Evolutionary conservation across 2,113 vertebrate species (phyloP), one percentile per base, ranked within the genome.

Genomic region (Scatophagus argus): DNA sequence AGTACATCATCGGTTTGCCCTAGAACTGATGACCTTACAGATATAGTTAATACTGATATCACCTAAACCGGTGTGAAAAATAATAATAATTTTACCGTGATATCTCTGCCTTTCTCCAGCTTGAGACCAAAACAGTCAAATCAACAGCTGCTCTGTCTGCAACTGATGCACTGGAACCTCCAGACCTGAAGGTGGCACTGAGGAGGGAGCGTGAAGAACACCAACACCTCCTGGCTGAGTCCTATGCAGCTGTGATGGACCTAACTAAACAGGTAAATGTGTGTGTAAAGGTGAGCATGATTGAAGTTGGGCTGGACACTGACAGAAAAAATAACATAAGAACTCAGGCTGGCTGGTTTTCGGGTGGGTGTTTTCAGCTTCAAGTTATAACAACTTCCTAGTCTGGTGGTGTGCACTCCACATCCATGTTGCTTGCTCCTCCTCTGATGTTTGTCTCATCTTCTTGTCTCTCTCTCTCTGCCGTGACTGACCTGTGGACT

Each of bases 241-340:
- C 98, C 19, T 99, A 99, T 59, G 95, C 96, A 0, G 97, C 97
- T 0, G 97, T 99, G 85, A 98, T 99, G 98, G 98, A 99, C 89
- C 94, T 99, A 56, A 99, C 97, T 0, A 96, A 97, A 87, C 97
- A 98, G 94, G 95, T 99, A 38, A 8, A 10, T 23, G 25, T 27
- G 10, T 65, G 29, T 56, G 21, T 32, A 17, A 32, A 6, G 34
- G 21, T 38, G 21, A 25, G 13, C 9, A 9, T 34, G 47, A 0
- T 49, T 2, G 5, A 23, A 58, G 32, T 23, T 52, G 5, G n/a
- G 47, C 13, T 51, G n/a, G n/a, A 47, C 21, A 8, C 7, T n/a
- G 23, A 49, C 46, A 49, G 21, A 21, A 49, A 49, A 23, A 43
- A 16, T 17, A 17, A 43, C 41, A 17, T 6, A 17, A 17, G 4